A percentile compares a stretch with the other conserved stretches of the same genome.
These are phyloP conservation scores for Muraenolepis orangiensis DNA, from an alignment of 2,797 vertebrate genomes.

Conservation along the genomic window DNA sequence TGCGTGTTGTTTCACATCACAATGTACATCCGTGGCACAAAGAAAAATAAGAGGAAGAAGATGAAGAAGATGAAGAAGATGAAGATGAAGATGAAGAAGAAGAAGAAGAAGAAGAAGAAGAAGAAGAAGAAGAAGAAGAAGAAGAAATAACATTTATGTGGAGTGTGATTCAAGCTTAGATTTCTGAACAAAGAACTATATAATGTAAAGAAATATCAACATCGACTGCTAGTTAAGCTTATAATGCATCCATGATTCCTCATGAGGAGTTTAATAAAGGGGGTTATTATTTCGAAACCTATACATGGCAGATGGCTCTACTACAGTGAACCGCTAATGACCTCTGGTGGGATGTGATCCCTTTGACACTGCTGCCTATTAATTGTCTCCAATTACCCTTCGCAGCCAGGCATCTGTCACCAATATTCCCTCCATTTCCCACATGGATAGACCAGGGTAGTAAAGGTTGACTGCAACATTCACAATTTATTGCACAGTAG, in stretches of 20 bases:
- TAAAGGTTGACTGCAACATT: conserved; percentile 74
- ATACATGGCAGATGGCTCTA: conserved; percentile 54
- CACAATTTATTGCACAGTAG: conserved; percentile 76
- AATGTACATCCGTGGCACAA: not conserved
- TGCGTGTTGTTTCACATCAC: not conserved
- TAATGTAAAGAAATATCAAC: not conserved
- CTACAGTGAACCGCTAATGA: conserved; percentile 50
- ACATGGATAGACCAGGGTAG: conserved; percentile 56
- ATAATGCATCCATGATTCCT: not conserved
- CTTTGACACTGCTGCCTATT: conserved; percentile 52
- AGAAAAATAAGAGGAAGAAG: not conserved
- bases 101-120: too few relatives aligned
- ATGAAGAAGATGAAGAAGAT: too few relatives aligned
- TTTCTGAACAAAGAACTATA: not conserved
- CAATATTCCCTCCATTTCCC: conserved; percentile 40
- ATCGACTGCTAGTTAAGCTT: not conserved
- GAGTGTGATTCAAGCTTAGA: not conserved
- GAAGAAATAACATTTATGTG: not conserved
- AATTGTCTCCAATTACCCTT: conserved; percentile 60
- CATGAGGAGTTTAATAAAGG: conserved; percentile 31
- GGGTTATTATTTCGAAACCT: conserved; percentile 49
- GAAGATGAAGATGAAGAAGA: too few relatives aligned
- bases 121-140: too few relatives aligned
- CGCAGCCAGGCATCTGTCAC: conserved; percentile 46
- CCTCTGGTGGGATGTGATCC: conserved; percentile 47